Evolutionary conservation across 2,797 vertebrate genomes (phyloP).

Genomic region (Cyprinella venusta): DNA sequence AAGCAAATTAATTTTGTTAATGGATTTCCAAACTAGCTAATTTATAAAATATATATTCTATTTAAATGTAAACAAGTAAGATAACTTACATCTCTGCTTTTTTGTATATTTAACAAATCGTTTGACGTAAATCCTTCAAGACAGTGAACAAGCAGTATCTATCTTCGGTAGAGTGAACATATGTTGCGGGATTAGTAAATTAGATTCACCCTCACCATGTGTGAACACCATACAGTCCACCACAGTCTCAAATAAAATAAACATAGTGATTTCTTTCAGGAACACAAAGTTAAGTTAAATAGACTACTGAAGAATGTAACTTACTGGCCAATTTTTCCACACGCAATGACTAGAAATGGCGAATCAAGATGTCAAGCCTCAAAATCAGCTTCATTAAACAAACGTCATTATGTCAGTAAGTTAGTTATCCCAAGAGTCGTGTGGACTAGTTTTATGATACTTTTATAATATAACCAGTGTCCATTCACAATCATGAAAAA

Average conservation of each 20-base stretch:
- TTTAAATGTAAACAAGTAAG: not conserved
- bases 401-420: not conserved
- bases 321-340: not conserved
- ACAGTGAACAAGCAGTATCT: not conserved
- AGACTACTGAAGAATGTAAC: not conserved
- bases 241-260: not conserved
- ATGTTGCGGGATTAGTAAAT: slow-evolving; percentile 31
- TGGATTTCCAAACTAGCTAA: not conserved
- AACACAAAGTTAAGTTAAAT: not conserved
- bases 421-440: not conserved
- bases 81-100: not conserved
- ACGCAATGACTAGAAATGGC: not conserved
- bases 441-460: not conserved
- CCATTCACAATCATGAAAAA: not conserved
- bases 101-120: not conserved
- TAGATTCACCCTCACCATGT: slow-evolving; percentile 27
- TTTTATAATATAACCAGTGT: not conserved
- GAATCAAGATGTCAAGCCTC: not conserved
- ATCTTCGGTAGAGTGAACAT: slow-evolving; percentile 26
- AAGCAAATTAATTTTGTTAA: not conserved
- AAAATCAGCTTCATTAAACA: not conserved
- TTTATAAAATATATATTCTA: not conserved
- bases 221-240: not conserved
- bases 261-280: not conserved
- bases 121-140: slow-evolving; percentile 1